Evolutionary conservation across 2,113 vertebrate genomes (phyloP).

Genomic region (Salvelinus sp.): DNA sequence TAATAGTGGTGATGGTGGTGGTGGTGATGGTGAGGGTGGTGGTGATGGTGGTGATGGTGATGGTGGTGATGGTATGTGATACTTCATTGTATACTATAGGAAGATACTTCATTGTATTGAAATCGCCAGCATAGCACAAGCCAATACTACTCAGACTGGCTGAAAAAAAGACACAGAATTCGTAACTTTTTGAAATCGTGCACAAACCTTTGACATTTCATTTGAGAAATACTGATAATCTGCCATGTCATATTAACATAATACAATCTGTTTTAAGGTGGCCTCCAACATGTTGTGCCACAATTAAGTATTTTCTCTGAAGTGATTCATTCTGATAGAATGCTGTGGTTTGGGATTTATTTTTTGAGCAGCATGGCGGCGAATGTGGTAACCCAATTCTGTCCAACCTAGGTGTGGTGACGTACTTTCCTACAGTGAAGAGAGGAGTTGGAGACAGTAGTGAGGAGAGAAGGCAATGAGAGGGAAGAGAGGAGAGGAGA

Average conservation of each 20-base stretch:
- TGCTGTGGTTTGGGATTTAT: not conserved
- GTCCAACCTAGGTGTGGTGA: conserved; percentile 11
- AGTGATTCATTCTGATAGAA: not conserved
- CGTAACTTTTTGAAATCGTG: not conserved
- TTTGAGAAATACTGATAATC: not conserved
- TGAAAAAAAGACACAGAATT: not conserved
- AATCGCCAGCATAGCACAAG: not conserved
- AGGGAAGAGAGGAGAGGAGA: no score
- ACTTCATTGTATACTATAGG: not conserved
- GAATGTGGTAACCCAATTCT: conserved; percentile 20
- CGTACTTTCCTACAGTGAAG: conserved; percentile 2
- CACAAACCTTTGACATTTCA: not conserved
- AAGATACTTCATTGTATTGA: not conserved
- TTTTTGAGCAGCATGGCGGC: not conserved
- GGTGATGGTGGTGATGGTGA: accelerated
- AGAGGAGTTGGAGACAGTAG: not conserved
- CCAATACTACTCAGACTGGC: not conserved
- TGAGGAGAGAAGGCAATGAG: not conserved
- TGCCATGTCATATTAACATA: not conserved
- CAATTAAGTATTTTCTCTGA: not conserved
- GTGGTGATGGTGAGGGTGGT: no score
- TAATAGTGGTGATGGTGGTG: accelerated
- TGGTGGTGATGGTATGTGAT: no score
- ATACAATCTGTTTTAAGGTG: not conserved
- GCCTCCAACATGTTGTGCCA: not conserved